Percentiles rank a stretch among this genome's conserved stretches.
Evolutionary conservation across 2,113 vertebrate species (phyloP).

Genomic region (Paraplagusia blochii): DNA sequence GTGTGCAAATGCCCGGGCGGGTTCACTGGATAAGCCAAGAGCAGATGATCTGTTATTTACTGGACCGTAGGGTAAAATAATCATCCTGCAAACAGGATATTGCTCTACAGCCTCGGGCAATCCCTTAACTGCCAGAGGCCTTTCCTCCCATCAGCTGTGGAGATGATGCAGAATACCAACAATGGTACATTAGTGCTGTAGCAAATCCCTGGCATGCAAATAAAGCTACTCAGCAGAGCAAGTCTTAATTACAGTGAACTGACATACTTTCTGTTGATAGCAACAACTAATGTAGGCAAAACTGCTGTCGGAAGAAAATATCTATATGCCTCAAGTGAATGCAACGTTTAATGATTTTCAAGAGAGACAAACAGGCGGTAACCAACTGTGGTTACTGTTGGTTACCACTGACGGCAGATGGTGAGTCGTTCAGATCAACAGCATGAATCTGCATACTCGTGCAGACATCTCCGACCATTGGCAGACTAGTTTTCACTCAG

Average conservation of each 20-base stretch:
- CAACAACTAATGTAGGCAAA: neutral
- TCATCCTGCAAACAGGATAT: slow-evolving; percentile 20
- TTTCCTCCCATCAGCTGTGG: neutral
- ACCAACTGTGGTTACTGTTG: slow-evolving; percentile 16
- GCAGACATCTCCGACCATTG: slow-evolving; percentile 9
- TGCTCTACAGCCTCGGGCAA: neutral
- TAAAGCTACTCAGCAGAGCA: neutral
- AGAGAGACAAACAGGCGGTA: neutral
- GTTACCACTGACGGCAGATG: slow-evolving; percentile 24
- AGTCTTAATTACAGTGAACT: neutral
- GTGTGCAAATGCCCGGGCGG: neutral
- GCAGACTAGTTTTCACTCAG: neutral
- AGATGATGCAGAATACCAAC: neutral
- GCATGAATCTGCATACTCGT: slow-evolving; percentile 6
- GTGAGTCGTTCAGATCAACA: slow-evolving; percentile 6
- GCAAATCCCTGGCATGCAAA: slow-evolving; percentile 4
- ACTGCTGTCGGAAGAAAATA: neutral
- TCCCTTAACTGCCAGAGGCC: neutral
- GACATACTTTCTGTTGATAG: neutral
- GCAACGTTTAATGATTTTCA: neutral
- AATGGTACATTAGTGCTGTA: neutral
- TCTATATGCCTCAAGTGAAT: neutral
- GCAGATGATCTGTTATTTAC: slow-evolving; percentile 21
- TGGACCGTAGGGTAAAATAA: slow-evolving; percentile 3
- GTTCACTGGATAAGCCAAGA: neutral